Evolutionary conservation across 2,888 invertebrate species (phyloP).

Genomic region (Loripinus fragilis): DNA sequence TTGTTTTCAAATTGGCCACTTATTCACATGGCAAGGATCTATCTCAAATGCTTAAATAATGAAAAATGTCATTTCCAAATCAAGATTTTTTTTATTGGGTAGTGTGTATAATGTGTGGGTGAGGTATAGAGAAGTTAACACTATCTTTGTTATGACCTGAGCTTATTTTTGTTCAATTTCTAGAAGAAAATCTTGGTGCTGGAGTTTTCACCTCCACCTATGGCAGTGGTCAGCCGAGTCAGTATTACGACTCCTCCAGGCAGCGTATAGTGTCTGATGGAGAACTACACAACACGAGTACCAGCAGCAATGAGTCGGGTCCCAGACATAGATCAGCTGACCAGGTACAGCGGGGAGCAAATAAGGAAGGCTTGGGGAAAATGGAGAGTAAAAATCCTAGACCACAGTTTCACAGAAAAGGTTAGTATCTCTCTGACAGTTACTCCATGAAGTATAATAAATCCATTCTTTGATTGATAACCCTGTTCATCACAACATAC

Average conservation of each 20-base stretch:
- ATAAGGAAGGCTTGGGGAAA: not conserved
- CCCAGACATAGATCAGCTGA: slow-evolving; percentile 55
- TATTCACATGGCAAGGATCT: too few relatives aligned
- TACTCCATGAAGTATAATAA: too few relatives aligned
- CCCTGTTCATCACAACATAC: too few relatives aligned
- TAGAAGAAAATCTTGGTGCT: slow-evolving; percentile 58
- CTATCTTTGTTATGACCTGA: too few relatives aligned
- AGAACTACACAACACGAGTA: slow-evolving; percentile 50
- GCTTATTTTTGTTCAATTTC: too few relatives aligned
- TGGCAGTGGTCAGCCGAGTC: slow-evolving; percentile 19
- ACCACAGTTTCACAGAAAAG: slow-evolving; percentile 8
- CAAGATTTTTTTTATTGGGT: too few relatives aligned
- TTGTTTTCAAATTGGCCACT: too few relatives aligned
- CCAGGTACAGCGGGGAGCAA: not conserved
- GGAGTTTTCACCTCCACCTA: slow-evolving; percentile 38
- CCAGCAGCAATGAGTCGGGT: slow-evolving; percentile 54
- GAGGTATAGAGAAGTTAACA: too few relatives aligned
- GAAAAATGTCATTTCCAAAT: too few relatives aligned
- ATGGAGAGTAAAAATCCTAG: slow-evolving; percentile 1
- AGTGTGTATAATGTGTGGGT: too few relatives aligned
- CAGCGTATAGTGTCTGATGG: slow-evolving; percentile 54
- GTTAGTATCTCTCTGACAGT: not conserved
- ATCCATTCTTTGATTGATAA: too few relatives aligned
- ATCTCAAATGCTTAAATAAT: too few relatives aligned
- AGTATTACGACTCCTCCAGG: slow-evolving; percentile 33